Evolutionary conservation across 2,888 invertebrate genomes (phyloP).

Genomic region (Aricia artaxerxes): DNA sequence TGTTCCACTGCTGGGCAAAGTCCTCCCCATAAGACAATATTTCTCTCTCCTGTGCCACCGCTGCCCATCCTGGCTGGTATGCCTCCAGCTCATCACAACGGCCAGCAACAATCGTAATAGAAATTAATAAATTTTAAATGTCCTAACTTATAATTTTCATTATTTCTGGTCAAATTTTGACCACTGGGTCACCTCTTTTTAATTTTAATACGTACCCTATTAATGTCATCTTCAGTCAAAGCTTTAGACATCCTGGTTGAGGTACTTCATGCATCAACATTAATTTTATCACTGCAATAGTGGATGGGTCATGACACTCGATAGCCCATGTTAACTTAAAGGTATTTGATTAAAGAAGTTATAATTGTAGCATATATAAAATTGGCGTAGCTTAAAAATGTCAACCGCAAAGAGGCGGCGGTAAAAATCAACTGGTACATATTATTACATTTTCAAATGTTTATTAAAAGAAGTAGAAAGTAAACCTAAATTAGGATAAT

Average conservation of each 20-base stretch:
- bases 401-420: slow-evolving; percentile 66
- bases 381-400: slow-evolving; percentile 49
- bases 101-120: too few relatives aligned
- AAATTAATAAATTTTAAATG: too few relatives aligned
- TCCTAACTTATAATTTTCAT: too few relatives aligned
- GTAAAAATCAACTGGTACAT: slow-evolving; percentile 78
- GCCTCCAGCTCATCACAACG: too few relatives aligned
- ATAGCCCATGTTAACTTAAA: not conserved
- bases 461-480: slow-evolving; percentile 77
- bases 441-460: slow-evolving; percentile 71
- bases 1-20: too few relatives aligned
- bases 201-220: slow-evolving; percentile 56
- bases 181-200: not conserved
- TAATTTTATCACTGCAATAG: not conserved
- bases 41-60: too few relatives aligned
- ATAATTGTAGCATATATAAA: not conserved
- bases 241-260: slow-evolving; percentile 53
- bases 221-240: slow-evolving; percentile 72
- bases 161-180: not conserved
- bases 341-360: not conserved
- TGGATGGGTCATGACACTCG: not conserved
- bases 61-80: too few relatives aligned
- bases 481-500: slow-evolving; percentile 76
- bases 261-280: not conserved
- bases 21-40: too few relatives aligned